A percentile compares a stretch with the other conserved stretches of the same genome.
These are phyloP conservation scores for Caenorhabditis uteleia DNA, from an alignment of 2,888 invertebrate species.

Conservation along the genomic window DNA sequence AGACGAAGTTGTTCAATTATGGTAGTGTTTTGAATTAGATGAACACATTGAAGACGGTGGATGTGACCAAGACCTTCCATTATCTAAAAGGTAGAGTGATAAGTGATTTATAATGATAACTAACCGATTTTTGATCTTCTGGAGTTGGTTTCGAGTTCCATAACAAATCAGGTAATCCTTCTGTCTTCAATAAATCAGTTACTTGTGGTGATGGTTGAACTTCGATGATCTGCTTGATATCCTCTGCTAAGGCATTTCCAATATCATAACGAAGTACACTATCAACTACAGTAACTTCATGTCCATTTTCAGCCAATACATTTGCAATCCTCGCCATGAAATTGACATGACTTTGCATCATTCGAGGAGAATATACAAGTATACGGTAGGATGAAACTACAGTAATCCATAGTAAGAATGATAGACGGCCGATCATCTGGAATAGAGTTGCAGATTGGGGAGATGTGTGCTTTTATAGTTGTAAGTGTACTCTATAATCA, in stretches of 20 bases:
- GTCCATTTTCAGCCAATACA: constrained; percentile 40
- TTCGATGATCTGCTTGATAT: constrained; percentile 16
- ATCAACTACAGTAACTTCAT: constrained; percentile 45
- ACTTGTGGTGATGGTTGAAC: constrained; percentile 26
- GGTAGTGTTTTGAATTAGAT: constrained; percentile 26
- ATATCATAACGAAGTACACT: constrained; percentile 31
- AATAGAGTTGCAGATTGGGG: background rate
- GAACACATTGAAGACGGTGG: constrained; percentile 33
- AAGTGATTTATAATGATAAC: background rate
- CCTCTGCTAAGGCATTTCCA: constrained; percentile 13
- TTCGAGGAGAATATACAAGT: constrained; percentile 47
- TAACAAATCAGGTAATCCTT: constrained; percentile 16
- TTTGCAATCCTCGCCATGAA: constrained; percentile 47
- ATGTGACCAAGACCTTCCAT: constrained; percentile 38
- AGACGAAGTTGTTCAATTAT: constrained; percentile 26
- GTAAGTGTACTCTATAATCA: no score
- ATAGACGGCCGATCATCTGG: no score
- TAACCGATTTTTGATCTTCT: constrained; percentile 26
- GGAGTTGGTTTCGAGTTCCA: constrained; percentile 35
- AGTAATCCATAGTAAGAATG: background rate
- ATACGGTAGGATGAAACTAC: constrained; percentile 12
- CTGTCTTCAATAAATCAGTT: constrained; percentile 13
- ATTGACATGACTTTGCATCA: constrained; percentile 49
- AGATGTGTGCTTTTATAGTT: constrained; percentile 1
- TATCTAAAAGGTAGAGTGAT: constrained; percentile 12